A percentile compares a stretch with the other conserved stretches of the same genome.
These are phyloP conservation scores for Drosophila borealis DNA, from an alignment of 2,888 invertebrate species.

Conservation along the genomic window DNA sequence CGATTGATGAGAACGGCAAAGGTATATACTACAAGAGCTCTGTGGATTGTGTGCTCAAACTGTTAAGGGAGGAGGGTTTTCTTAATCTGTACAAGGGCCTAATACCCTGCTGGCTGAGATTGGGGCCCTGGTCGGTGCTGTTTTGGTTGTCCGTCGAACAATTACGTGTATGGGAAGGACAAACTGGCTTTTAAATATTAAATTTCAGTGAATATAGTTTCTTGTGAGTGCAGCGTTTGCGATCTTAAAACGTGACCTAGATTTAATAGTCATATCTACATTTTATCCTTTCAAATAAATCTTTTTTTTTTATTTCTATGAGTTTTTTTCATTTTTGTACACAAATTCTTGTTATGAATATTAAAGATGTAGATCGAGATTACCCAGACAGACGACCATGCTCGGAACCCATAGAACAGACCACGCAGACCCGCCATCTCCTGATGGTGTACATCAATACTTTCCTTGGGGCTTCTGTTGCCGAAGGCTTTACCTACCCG, in stretches of 20 bases:
- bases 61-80: slow-evolving; percentile 92
- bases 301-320: background rate
- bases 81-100: slow-evolving; percentile 95
- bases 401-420: background rate
- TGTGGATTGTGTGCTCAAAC: slow-evolving; percentile 92
- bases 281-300: background rate
- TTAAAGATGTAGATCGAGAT: slow-evolving; percentile 1
- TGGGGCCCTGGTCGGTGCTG: slow-evolving; percentile 96
- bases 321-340: background rate
- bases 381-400: background rate
- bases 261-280: background rate
- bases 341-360: slow-evolving; percentile 14
- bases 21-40: slow-evolving; percentile 92
- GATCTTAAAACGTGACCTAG: no score
- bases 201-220: no score
- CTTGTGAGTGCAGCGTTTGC: no score
- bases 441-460: slow-evolving; percentile 10
- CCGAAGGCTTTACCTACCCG: slow-evolving; percentile 31
- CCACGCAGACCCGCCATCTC: background rate
- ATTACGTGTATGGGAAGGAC: slow-evolving; percentile 87
- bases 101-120: slow-evolving; percentile 94
- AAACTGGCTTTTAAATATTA: slow-evolving; percentile 71
- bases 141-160: slow-evolving; percentile 97
- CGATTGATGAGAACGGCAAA: slow-evolving; percentile 82
- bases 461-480: slow-evolving; percentile 16